Evolutionary conservation across 2,888 invertebrate species (phyloP), one percentile per base, ranked within the genome.

Genomic region (Rhingia rostrata): DNA sequence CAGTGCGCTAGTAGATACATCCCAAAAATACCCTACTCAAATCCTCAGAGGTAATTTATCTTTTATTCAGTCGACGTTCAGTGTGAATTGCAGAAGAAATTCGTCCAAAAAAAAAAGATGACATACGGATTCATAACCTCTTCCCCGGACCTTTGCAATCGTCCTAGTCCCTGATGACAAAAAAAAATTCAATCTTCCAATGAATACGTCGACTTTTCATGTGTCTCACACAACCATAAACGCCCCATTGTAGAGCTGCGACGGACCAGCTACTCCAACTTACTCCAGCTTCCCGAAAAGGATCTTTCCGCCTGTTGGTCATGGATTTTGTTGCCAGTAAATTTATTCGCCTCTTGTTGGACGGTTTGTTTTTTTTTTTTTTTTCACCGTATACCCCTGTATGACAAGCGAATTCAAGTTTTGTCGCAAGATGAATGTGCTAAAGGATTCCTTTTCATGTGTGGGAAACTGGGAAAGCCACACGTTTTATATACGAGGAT

Each of bases 11-110:
- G 14, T 60, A 30, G n/a, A n/a, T 66, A 51, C 58, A 35, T 47
- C 66, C 70, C 60, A 22, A 47, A 12, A 61, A 67, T 60, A 61
- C 47, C 60, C 58, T 41, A 43, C 41, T 43, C 53, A 30, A 69
- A 80, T 64, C 70, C 84, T 60, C 84, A 41, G 53, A 80, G 84
- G 80, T 84, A 84, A 84, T 84, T 84, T 84, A 84, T 84, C 84
- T 84, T 74, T 74, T 70, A 70, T 80, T 84, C 84, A 80, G 74
- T 66, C 64, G 84, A 84, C 84, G 80, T 73, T 64, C 80, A 60
- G 80, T 80, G 67, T 73, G 73, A 83, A 83, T 69, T 79, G 80
- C 74, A 80, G 60, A 79, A 70, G 58, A 67, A 47, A 64, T 47
- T 69, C 58, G 43, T 47, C 6, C 0, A 35, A 66, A 56, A 53